These are phyloP conservation scores for Corythornis cristatus DNA, from an alignment of 2,113 vertebrate species.

Conservation along the genomic window DNA sequence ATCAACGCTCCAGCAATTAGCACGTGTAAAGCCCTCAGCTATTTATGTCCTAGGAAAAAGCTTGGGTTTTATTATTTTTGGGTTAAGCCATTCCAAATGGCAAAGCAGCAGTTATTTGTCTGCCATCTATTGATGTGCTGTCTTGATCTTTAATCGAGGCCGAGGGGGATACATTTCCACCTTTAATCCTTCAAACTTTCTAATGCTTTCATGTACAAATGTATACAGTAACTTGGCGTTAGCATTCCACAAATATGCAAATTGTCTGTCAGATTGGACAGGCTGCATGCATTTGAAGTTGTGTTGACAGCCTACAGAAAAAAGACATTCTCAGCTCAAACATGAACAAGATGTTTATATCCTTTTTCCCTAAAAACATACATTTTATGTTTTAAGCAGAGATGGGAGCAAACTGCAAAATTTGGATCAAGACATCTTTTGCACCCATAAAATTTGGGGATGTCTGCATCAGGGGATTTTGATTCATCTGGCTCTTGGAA, in stretches of 20 bases:
- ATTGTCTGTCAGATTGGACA: conserved; percentile 78
- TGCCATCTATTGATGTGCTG: conserved; percentile 59
- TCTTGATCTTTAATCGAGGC: conserved; percentile 66
- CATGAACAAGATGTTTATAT: conserved; percentile 73
- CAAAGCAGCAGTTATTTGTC: conserved; percentile 48
- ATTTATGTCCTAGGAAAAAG: conserved; percentile 49
- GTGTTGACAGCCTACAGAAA: conserved; percentile 74
- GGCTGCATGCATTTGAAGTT: conserved; percentile 73
- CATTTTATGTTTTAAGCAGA: conserved; percentile 72
- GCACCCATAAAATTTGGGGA: conserved; percentile 69
- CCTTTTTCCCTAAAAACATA: conserved; percentile 70
- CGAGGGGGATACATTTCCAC: conserved; percentile 66
- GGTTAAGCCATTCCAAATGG: conserved; percentile 38
- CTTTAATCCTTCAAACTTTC: conserved; percentile 70
- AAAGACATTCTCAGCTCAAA: conserved; percentile 75
- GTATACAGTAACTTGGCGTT: conserved; percentile 77
- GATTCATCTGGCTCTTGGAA: conserved; percentile 66
- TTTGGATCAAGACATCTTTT: conserved; percentile 65
- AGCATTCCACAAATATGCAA: conserved; percentile 80
- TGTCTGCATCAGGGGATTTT: conserved; percentile 63
- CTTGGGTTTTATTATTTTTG: conserved; percentile 55
- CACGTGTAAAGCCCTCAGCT: conserved; percentile 39
- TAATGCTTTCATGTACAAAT: conserved; percentile 74
- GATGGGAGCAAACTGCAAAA: conserved; percentile 66
- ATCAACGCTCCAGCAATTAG: conserved; percentile 3